Conservation (phyloP, 2,113 vertebrate genomes). For the Chloropsis hardwickii region DNA sequence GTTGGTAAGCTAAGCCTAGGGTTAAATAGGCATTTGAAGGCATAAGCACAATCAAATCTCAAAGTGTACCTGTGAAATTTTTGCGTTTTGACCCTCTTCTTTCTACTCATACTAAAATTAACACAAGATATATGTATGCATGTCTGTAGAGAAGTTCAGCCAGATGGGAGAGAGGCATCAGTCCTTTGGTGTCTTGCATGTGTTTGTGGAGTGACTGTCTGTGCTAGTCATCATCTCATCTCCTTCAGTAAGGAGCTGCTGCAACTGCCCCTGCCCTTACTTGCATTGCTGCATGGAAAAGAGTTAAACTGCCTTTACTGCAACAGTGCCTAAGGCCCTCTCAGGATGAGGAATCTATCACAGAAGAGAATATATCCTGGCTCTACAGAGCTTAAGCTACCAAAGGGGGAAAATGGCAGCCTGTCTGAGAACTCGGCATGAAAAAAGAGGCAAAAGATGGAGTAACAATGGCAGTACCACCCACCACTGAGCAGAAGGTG, state of each 20-base stretch:
- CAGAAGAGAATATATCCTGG: not conserved
- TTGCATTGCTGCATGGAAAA: not conserved
- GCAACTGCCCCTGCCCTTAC: not conserved
- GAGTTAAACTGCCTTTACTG: not conserved
- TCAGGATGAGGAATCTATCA: not conserved
- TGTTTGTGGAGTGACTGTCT: not conserved
- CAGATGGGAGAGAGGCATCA: not conserved
- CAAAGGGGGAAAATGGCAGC: not conserved
- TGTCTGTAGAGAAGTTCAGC: not conserved
- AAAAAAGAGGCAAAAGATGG: not conserved
- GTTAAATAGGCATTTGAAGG: not conserved
- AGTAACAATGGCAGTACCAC: not conserved
- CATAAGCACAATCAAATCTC: not conserved
- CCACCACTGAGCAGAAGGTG: not conserved
- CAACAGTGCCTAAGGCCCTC: not conserved
- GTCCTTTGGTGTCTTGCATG: not conserved
- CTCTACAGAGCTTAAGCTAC: not conserved
- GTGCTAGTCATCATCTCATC: not conserved
- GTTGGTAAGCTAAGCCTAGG: not conserved
- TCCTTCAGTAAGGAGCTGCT: not conserved
- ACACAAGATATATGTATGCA: fast-evolving
- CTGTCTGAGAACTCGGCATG: not conserved
- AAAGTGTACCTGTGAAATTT: not conserved
- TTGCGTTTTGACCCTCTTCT: not conserved
- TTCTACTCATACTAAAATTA: not conserved